Base-by-base conservation (phyloP, 1,140 invertebrate genomes). In the Trichonephila inaurata region DNA sequence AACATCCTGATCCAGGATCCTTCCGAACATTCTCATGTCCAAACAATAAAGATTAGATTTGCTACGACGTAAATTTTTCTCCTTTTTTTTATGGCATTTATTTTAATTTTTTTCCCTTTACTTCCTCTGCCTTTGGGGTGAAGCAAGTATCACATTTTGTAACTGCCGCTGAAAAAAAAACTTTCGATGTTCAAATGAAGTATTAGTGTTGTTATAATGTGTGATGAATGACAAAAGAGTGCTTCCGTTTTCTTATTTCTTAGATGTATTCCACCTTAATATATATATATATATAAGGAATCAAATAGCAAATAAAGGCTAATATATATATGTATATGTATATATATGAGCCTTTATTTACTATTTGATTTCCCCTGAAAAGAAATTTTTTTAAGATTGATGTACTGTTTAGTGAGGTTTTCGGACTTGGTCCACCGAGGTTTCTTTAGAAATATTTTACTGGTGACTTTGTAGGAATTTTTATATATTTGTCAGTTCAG, bases 21-120 rank as follows among this genome's bases (percentile, higher is more conserved):
- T 69, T 69, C 66, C 4, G 77, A 51, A 51, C 44, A n/a, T 58
- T 51, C 72, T 21, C 72, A 28, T 77, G 72, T n/a, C 24, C 82
- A 83, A 83, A 83, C 51, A 60, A 83, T 83, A 83, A 83, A 83
- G 82, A 83, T 51, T 60, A 60, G 82, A 83, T 51, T 83, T 83
- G 82, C 82, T 83, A 58, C 44, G 82, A 83, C 82, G 44, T 83
- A 83, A 83, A 83, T 83, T 83, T 83, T 12, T 8, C 12, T 21
- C 51, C 44, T 51, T 44, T 44, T 40, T n/a, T 77, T 77, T 72
- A 33, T 40, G 5, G 16, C 28, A 19, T 28, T 24, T 33, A 33
- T 58, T 58, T 83, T 60, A 24, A 60, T 83, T 83, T 83, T 83
- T 83, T 83, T 24, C 21, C 33, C 33, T 33, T 77, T 28, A 51